These are phyloP conservation scores for Vultur gryphus DNA, from an alignment of 2,797 vertebrate species.

Conservation along the genomic window DNA sequence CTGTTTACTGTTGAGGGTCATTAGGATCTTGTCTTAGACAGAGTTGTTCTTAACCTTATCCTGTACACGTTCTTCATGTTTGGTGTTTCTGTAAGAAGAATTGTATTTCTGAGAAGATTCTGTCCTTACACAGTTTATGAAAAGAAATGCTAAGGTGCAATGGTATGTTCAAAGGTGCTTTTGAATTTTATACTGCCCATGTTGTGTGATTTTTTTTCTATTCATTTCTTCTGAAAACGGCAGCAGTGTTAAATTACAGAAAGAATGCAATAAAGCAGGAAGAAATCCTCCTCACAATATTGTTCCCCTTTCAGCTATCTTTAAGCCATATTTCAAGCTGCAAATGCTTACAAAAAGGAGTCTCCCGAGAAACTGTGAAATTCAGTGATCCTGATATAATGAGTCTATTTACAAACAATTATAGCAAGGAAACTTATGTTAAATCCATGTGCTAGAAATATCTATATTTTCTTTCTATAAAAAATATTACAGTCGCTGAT, in stretches of 20 bases:
- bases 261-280: not conserved
- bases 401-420: not conserved
- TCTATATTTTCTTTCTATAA: not conserved
- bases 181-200: not conserved
- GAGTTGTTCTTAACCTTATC: not conserved
- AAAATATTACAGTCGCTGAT: not conserved
- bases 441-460: not conserved
- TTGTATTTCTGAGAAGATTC: not conserved
- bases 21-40: not conserved
- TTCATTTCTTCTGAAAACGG: not conserved
- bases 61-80: not conserved
- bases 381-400: not conserved
- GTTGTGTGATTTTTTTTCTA: not conserved
- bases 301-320: not conserved
- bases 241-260: not conserved
- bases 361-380: not conserved
- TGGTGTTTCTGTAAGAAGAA: not conserved
- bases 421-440: not conserved
- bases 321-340: not conserved
- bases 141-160: not conserved
- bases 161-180: not conserved
- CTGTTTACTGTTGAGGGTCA: not conserved
- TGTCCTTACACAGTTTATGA: not conserved
- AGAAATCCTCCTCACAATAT: not conserved
- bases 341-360: not conserved